phyloP scores from a whole-genome alignment of 2,113 vertebrate genomes.

The Pseudorectes ferrugineus region DNA sequence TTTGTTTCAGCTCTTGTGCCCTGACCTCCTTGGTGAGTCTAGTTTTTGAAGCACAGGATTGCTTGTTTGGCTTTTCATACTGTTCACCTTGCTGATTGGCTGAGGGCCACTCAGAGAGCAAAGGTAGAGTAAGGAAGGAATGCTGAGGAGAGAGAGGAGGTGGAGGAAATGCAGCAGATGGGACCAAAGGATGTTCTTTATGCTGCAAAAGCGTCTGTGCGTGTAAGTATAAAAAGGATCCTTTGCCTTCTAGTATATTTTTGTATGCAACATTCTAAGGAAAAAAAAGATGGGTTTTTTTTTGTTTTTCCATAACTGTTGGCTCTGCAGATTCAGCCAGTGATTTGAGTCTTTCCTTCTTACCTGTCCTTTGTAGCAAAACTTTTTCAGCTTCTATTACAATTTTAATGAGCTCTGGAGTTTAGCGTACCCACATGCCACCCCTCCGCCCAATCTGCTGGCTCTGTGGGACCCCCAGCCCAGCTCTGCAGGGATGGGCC shows the following conservation, averaged over 20 bases:
- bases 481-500: rapidly evolving
- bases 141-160: neutral
- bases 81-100: neutral
- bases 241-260: neutral
- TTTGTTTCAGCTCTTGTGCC: neutral
- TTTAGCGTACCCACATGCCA: neutral
- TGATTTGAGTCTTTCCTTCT: neutral
- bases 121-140: neutral
- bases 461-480: neutral
- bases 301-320: neutral
- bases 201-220: neutral
- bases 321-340: neutral
- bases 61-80: neutral
- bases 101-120: neutral
- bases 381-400: neutral
- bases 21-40: neutral
- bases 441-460: neutral
- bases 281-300: neutral
- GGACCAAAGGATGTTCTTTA: neutral
- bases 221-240: neutral
- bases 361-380: neutral
- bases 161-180: neutral
- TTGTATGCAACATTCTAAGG: neutral
- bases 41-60: neutral
- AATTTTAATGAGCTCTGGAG: neutral